phyloP scores from a whole-genome alignment of 1,140 invertebrate genomes.

The Colletes gigas region DNA sequence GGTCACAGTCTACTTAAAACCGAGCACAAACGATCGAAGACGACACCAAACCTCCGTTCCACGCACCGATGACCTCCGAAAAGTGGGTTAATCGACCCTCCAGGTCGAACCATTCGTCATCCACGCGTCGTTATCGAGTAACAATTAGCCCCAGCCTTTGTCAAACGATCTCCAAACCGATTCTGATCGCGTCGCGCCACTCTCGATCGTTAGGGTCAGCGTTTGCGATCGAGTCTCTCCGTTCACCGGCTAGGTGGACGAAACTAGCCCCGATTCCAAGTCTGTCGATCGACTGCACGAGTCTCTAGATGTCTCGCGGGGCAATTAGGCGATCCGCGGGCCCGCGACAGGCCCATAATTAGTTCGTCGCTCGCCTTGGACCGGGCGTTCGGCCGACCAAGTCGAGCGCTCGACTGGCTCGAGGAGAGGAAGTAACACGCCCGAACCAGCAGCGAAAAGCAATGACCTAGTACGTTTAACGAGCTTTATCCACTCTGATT shows the following conservation, averaged over 20 bases:
- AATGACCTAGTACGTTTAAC: slow-evolving; percentile 41
- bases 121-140: slow-evolving; percentile 28
- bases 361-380: slow-evolving; percentile 36
- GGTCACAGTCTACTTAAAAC: too few species aligned
- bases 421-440: not conserved
- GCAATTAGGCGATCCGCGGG: slow-evolving; percentile 7
- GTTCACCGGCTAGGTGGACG: too few species aligned
- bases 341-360: slow-evolving; percentile 26
- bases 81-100: slow-evolving; percentile 46
- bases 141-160: slow-evolving; percentile 10
- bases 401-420: too few species aligned
- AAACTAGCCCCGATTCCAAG: too few species aligned
- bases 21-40: too few species aligned
- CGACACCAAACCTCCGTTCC: not conserved
- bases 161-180: too few species aligned
- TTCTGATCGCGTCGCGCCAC: too few species aligned
- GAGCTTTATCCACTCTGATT: slow-evolving; percentile 39
- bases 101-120: slow-evolving; percentile 36
- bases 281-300: not conserved
- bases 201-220: too few species aligned
- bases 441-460: not conserved
- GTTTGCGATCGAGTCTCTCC: too few species aligned
- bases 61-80: slow-evolving; percentile 5
- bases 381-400: not conserved
- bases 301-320: not conserved